Percentiles rank a stretch among this genome's conserved stretches.
Conservation (phyloP, 2,797 vertebrate species). For the Petrocephalus sullivani region DNA sequence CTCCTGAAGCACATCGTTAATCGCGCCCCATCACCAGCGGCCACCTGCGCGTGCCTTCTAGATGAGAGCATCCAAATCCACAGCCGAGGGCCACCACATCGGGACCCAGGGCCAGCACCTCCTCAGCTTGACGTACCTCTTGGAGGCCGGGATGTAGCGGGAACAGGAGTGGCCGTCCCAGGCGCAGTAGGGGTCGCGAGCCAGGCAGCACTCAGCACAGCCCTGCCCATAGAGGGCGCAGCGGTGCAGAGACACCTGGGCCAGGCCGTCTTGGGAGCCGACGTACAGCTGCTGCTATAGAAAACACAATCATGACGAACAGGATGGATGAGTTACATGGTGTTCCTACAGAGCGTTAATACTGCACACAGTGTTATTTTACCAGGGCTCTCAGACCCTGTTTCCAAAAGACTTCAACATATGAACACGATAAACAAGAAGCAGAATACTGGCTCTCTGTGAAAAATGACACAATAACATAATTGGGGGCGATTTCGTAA, state of each 20-base stretch:
- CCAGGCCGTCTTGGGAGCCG: slow-evolving; percentile 81
- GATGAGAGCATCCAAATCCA: neutral
- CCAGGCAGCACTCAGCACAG: slow-evolving; percentile 93
- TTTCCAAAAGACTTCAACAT: neutral
- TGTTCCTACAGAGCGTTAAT: neutral
- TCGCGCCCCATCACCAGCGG: neutral
- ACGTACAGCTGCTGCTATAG: slow-evolving; percentile 92
- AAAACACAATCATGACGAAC: slow-evolving; percentile 38
- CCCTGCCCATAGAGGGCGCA: slow-evolving; percentile 91
- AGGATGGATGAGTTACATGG: neutral
- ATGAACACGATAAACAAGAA: neutral
- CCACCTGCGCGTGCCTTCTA: neutral
- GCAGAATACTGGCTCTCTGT: neutral
- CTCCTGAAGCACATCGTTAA: neutral
- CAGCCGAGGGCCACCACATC: neutral
- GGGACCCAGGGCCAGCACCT: neutral
- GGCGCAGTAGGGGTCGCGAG: slow-evolving; percentile 94
- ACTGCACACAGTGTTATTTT: neutral
- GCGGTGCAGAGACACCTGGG: slow-evolving; percentile 89
- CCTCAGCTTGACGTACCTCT: slow-evolving; percentile 68
- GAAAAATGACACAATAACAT: neutral
- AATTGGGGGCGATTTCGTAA: neutral
- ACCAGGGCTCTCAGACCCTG: neutral
- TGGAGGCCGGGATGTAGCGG: slow-evolving; percentile 84
- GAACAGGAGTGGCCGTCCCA: slow-evolving; percentile 94